Conservation (phyloP, 2,888 invertebrate species). For the Sipha maydis region DNA sequence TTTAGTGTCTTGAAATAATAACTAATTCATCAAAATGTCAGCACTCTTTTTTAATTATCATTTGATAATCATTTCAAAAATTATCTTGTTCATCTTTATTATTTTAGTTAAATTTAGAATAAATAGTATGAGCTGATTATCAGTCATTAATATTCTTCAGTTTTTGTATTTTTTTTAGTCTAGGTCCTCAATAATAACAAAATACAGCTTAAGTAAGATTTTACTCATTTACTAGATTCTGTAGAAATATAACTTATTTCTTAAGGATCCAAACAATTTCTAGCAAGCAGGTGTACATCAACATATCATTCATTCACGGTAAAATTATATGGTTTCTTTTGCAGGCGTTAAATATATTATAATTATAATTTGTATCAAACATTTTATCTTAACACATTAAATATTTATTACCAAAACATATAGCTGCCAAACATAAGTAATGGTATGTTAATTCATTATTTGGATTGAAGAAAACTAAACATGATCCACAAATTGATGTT, state of each 20-base stretch:
- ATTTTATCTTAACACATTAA: neutral
- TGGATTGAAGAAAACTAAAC: slow-evolving; percentile 76
- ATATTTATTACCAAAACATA: slow-evolving; percentile 75
- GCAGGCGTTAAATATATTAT: neutral
- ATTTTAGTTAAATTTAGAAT: neutral
- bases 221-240: too few species aligned
- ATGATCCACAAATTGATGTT: slow-evolving; percentile 71
- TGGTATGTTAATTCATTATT: slow-evolving; percentile 71
- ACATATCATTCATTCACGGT: neutral
- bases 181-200: too few species aligned
- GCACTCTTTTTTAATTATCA: too few species aligned
- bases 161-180: too few species aligned
- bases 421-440: slow-evolving; percentile 78
- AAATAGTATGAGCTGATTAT: neutral
- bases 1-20: too few species aligned
- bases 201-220: too few species aligned
- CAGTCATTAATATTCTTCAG: too few species aligned
- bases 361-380: neutral
- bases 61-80: too few species aligned
- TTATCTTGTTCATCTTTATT: neutral
- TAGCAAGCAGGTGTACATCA: neutral
- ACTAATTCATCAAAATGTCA: too few species aligned
- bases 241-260: neutral
- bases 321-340: neutral
- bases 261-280: neutral